Evolutionary conservation across 2,797 vertebrate species (phyloP).

Genomic region (Synaphobranchus kaupii): DNA sequence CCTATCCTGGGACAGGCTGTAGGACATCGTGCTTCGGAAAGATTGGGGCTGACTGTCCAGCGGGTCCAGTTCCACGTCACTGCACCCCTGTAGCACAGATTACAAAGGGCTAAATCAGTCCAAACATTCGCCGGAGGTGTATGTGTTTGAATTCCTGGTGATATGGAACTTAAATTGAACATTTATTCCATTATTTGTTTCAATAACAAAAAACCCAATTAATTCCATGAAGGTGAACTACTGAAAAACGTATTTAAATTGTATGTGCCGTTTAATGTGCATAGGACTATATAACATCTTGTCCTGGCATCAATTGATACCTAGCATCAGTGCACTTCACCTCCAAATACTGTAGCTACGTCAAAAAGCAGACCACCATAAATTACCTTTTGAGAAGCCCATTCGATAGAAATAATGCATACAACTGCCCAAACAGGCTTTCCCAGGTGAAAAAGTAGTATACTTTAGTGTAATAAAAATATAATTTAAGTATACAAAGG

Average conservation of each 20-base stretch:
- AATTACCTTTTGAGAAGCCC: background rate
- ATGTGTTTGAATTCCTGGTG: background rate
- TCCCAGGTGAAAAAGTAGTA: no score
- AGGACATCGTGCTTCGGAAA: conserved; percentile 50
- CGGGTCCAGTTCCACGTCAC: conserved; percentile 59
- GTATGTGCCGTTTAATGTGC: background rate
- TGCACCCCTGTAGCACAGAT: conserved; percentile 54
- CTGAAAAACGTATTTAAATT: background rate
- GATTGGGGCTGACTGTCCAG: conserved; percentile 51
- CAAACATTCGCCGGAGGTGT: background rate
- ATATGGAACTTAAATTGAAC: background rate
- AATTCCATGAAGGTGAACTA: background rate
- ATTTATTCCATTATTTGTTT: background rate
- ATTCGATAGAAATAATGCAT: background rate
- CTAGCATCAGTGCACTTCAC: background rate
- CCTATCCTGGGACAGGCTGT: conserved; percentile 47
- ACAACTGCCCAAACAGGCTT: background rate
- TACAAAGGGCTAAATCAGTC: background rate
- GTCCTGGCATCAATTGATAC: background rate
- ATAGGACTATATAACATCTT: background rate
- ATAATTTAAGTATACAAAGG: no score
- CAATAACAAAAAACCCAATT: background rate
- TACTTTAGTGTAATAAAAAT: no score
- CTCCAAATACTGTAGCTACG: background rate
- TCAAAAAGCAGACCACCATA: background rate